Percentiles rank a stretch among this genome's conserved stretches.
Evolutionary conservation across 1,140 invertebrate genomes (phyloP).

Genomic region (Onthophagus taurus): DNA sequence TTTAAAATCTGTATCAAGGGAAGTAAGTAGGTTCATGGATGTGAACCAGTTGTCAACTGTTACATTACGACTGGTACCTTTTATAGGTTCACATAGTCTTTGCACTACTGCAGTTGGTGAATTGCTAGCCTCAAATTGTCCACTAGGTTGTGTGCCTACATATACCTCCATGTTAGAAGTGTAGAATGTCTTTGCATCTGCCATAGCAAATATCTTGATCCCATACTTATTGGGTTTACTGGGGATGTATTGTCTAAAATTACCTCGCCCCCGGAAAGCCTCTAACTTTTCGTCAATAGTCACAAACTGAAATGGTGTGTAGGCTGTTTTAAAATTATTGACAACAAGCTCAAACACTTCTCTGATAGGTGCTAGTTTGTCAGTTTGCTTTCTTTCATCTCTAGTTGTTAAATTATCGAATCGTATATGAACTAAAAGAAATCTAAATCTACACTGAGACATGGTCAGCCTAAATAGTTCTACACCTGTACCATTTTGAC

Average conservation of each 20-base stretch:
- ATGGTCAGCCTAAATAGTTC: conserved; percentile 25
- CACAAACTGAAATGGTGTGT: conserved; percentile 25
- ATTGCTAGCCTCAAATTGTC: conserved; percentile 20
- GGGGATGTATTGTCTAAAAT: no score
- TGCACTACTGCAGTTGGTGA: conserved; percentile 20
- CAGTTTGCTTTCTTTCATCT: conserved; percentile 22
- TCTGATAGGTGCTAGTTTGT: conserved; percentile 33
- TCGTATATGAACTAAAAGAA: conserved; percentile 21
- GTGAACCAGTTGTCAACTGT: conserved; percentile 33
- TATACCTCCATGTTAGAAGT: conserved; percentile 27
- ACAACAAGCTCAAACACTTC: conserved; percentile 34
- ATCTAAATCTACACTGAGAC: conserved; percentile 27
- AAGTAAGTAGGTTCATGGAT: conserved; percentile 17
- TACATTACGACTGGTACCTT: conserved; percentile 29
- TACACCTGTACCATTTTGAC: no score
- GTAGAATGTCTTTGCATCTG: conserved; percentile 25
- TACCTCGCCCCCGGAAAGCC: conserved; percentile 35
- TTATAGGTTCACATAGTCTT: conserved; percentile 23
- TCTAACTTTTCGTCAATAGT: conserved; percentile 39
- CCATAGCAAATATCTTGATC: conserved; percentile 30
- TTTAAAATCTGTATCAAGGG: no score
- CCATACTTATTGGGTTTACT: no score
- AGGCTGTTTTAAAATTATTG: conserved; percentile 33
- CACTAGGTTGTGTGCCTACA: conserved; percentile 20
- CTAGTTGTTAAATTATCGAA: conserved; percentile 30